Evolutionary conservation across 2,797 vertebrate species (phyloP).

Genomic region (Falco rusticolus): DNA sequence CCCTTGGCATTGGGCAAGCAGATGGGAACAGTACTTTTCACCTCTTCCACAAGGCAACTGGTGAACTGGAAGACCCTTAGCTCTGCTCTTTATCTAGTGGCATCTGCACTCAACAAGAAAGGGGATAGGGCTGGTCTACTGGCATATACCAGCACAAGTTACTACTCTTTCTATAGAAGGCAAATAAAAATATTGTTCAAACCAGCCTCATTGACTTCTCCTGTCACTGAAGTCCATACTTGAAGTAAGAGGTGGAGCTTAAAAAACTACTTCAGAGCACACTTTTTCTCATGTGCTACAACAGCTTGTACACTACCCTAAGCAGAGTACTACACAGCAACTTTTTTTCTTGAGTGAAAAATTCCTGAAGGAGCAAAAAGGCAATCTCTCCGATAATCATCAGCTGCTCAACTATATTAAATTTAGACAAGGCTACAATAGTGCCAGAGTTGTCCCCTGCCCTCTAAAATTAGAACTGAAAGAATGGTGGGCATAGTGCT

Average conservation of each 20-base stretch:
- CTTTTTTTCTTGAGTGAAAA: slow-evolving; percentile 46
- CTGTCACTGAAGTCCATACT: not conserved
- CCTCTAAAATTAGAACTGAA: slow-evolving; percentile 63
- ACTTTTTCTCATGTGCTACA: slow-evolving; percentile 9
- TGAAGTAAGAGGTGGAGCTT: not conserved
- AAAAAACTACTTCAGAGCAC: not conserved
- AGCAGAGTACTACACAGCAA: not conserved
- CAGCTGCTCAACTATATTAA: slow-evolving; percentile 67
- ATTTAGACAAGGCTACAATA: slow-evolving; percentile 65
- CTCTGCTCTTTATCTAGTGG: not conserved
- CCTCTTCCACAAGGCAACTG: accelerated
- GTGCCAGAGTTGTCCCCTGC: slow-evolving; percentile 58
- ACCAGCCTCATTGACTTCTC: not conserved
- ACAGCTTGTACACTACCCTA: not conserved
- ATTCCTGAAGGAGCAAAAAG: slow-evolving; percentile 63
- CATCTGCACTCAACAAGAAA: not conserved
- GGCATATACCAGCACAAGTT: accelerated
- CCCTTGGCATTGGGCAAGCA: too few species aligned
- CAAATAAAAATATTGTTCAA: not conserved
- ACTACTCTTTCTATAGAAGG: not conserved
- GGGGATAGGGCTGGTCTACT: not conserved
- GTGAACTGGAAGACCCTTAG: not conserved
- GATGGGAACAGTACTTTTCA: not conserved
- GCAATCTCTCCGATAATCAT: slow-evolving; percentile 57
- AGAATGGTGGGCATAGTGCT: slow-evolving; percentile 51